Percentiles rank a stretch among this genome's conserved stretches.
Conservation (phyloP, 1,140 invertebrate species). For the Eupristina koningsbergeri region DNA sequence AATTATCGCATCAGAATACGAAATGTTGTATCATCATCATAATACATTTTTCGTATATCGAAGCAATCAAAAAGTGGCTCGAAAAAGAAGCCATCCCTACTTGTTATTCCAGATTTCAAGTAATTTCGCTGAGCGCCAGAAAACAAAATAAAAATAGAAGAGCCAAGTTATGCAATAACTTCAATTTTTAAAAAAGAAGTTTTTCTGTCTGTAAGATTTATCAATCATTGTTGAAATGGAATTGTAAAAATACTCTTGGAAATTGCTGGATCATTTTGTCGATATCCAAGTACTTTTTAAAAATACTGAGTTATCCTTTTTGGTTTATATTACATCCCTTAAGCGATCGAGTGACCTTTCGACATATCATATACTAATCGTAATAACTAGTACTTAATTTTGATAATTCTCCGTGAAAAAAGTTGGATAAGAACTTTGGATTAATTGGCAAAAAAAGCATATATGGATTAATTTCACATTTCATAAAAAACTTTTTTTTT, state of each 20-base stretch:
- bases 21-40: not conserved
- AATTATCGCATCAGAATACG: not conserved
- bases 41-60: not conserved
- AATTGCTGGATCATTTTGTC: not conserved
- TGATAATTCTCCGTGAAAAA: not conserved
- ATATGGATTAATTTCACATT: too few relatives aligned
- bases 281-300: not conserved
- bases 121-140: not conserved
- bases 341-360: not conserved
- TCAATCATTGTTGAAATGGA: too few relatives aligned
- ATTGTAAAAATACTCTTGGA: not conserved
- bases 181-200: not conserved
- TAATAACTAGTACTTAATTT: not conserved
- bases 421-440: not conserved
- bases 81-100: not conserved
- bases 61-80: not conserved
- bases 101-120: conserved; percentile 1
- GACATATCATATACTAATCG: not conserved
- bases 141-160: not conserved
- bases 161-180: not conserved
- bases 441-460: too few relatives aligned
- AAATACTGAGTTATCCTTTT: not conserved
- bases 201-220: not conserved
- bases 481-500: too few relatives aligned
- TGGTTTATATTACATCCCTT: not conserved